Evolutionary conservation across 2,888 invertebrate species (phyloP), one percentile per base, ranked within the genome.

Genomic region (Galerucella calmariensis): DNA sequence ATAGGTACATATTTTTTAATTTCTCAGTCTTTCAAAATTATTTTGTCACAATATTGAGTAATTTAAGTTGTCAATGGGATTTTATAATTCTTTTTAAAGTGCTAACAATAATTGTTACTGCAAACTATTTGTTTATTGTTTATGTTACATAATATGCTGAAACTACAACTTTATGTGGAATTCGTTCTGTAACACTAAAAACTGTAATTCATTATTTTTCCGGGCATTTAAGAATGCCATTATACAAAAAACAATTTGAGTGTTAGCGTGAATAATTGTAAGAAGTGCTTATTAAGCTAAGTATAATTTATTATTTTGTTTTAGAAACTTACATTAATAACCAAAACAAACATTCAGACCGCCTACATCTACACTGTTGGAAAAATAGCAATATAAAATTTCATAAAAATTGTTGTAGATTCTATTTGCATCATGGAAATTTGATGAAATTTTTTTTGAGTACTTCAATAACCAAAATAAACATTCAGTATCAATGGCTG

Each of bases 121-220:
- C 56, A 56, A 56, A 56, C 8, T 56, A 56, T 56, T 56, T 56
- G 56, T 56, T 56, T 56, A 56, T 16, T 56, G 20, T 48, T 14
- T 48, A 48, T 12, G 48, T 56, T 20, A 16, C 16, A 56, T n/a
- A 53, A 53, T n/a, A 53, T 56, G 16, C n/a, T 56, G 56, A 56
- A 2, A 56, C 8, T 6, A 20, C 16, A 16, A 56, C 9, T 20
- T 56, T 16, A 10, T 8, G 6, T 51, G 4, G 51, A n/a, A 51
- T n/a, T 5, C n/a, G 51, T 16, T 56, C 53, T 56, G 53, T 56
- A 56, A 56, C 16, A 56, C 20, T 56, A 9, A 16, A 56, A 56
- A 56, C 14, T 14, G 16, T 16, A 16, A 16, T 56, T 56, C 16
- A 10, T 56, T n/a, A 56, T 56, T 16, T 56, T 16, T 51, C 14